These are phyloP conservation scores for Urocyon cinereoargenteus DNA, from an alignment of 2,797 vertebrate species.

Conservation along the genomic window DNA sequence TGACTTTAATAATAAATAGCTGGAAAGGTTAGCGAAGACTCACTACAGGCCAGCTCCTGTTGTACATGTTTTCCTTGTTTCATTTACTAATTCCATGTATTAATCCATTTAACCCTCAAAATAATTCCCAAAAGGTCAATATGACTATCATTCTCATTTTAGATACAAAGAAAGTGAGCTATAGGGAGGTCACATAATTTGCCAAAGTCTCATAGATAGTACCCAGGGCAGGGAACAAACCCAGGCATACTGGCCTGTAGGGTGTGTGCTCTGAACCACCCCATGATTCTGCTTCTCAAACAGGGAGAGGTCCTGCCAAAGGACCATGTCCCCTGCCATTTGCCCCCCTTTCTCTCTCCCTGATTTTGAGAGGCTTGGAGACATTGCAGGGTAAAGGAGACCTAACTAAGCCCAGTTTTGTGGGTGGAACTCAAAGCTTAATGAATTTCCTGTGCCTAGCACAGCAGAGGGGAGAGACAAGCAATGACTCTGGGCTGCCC, in stretches of 20 bases:
- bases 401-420: background rate
- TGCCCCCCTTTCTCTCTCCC: background rate
- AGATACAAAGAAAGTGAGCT: background rate
- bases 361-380: background rate
- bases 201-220: background rate
- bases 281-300: background rate
- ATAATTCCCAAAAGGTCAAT: background rate
- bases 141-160: background rate
- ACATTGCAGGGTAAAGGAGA: too few species aligned
- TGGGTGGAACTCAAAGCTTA: background rate
- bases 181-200: background rate
- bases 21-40: background rate
- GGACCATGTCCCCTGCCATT: background rate
- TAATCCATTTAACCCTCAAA: background rate
- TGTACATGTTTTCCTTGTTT: background rate
- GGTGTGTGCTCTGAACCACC: background rate
- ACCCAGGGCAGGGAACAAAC: background rate
- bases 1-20: background rate
- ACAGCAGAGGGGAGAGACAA: background rate
- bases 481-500: background rate
- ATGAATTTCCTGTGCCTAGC: background rate
- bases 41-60: background rate
- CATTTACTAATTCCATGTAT: background rate
- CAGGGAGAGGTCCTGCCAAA: background rate
- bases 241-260: background rate